Evolutionary conservation across 2,888 invertebrate genomes (phyloP).

Genomic region (Rhaphigaster nebulosa): DNA sequence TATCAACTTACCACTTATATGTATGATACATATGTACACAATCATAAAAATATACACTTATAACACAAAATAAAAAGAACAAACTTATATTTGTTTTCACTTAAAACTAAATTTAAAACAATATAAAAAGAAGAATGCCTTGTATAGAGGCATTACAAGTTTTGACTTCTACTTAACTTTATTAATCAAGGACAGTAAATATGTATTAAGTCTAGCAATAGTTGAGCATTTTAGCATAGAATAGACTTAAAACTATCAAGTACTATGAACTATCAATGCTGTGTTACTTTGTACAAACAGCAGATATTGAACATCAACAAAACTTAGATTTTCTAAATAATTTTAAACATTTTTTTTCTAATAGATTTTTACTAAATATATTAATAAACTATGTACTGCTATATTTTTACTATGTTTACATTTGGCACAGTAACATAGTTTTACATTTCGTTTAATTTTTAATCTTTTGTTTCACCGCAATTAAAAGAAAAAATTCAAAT

Average conservation of each 20-base stretch:
- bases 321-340: constrained; percentile 39
- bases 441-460: background rate
- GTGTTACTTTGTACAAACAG: constrained; percentile 4
- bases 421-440: constrained; percentile 52
- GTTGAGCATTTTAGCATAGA: constrained; percentile 57
- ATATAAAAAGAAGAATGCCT: constrained; percentile 20
- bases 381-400: constrained; percentile 34
- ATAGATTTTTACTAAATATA: constrained; percentile 9
- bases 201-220: constrained; percentile 45
- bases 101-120: background rate
- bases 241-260: constrained; percentile 53
- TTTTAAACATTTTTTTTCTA: constrained; percentile 37
- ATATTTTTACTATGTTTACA: constrained; percentile 37
- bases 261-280: constrained; percentile 46
- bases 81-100: background rate
- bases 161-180: constrained; percentile 14
- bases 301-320: constrained; percentile 3
- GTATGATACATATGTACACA: constrained; percentile 20
- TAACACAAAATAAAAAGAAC: background rate
- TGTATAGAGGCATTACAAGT: background rate
- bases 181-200: constrained; percentile 52
- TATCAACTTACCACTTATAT: background rate
- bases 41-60: constrained; percentile 27
- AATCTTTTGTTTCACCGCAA: background rate
- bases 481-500: background rate